Evolutionary conservation across 2,888 invertebrate species (phyloP), one percentile per base, ranked within the genome.

Genomic region (Scotopteryx bipunctaria): DNA sequence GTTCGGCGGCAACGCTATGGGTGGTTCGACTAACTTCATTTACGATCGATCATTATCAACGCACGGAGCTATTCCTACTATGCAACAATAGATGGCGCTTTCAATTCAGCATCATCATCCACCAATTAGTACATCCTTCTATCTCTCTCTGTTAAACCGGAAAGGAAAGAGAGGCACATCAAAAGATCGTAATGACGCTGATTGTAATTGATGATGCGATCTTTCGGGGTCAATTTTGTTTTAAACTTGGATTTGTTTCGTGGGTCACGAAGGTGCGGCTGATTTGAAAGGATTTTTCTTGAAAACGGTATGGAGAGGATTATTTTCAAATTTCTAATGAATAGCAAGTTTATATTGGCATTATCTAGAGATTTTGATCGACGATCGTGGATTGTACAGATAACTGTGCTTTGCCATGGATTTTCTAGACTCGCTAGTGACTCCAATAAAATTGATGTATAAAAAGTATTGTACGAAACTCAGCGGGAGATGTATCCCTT

Each of bases 181-280:
- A 82, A 78, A 78, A 77, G 73, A 78, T 64, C 67, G 73, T 73
- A 79, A 78, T 76, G 75, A 75, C 65, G 75, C 78, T 89, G 89
- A 90, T 89, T 89, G 87, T 88, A 86, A 89, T 90, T 89, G 84
- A 88, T 90, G 88, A 89, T 87, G 78, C 75, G 81, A 80, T 87
- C 83, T 74, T 77, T 81, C 72, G 78, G 74, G 83, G 81, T 86
- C 83, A 83, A 77, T 80, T 81, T 77, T 74, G 44, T 54, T 53
- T 43, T 43, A 53, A 79, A 75, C 75, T 71, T 79, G 76, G 70
- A 75, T 81, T 77, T 80, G 76, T 79, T 78, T 83, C 77, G 71
- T 83, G 74, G 79, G 78, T 76, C 74, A 71, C 71, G 67, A 64
- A 52, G 51, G 54, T 44, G 53, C 51, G 37, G 50, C 31, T 21